Evolutionary conservation across 2,113 vertebrate species (phyloP), one percentile per base, ranked within the genome.

Genomic region (Caretta caretta): DNA sequence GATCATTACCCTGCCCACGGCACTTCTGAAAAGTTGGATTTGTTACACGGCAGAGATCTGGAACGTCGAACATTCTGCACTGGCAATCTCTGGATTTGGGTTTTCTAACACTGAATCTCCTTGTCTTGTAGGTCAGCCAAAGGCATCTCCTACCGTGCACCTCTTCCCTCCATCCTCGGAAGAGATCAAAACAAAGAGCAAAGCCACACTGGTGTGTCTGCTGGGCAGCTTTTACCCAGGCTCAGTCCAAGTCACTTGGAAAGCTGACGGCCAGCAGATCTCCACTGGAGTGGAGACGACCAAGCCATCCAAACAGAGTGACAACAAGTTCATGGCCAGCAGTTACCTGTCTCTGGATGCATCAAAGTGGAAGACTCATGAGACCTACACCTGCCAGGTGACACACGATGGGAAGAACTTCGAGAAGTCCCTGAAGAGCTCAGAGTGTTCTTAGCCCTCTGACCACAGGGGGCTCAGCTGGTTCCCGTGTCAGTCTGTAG

Each of bases 151-250:
- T 11, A 51, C 6, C 0, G 5, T 96, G 6, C 0, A 38, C 20
- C 2, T 97, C 53, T 97, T 95, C 49, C 76, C 88, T 0, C 96
- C 96, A 0, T 91, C 97, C 6, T 0, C 0, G 0, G 13, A 95
- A 0, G 80, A 97, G 86, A 0, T 96, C 1, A 0, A 20, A 0
- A 0, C 8, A 0, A 2, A 46, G 1, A 8, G 0, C 59, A 94
- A 22, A 42, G 96, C 93, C 95, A 97, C 97, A 19, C 4, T 98
- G 81, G 91, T 97, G 93, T 98, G 98, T 46, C 83, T 97, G 83
- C 0, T 96, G 0, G 29, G 1, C 25, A n/a, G 91, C 78, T 98
- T 96, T 95, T 92, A 94, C 89, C 98, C 98, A 0, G 0, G 87
- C 0, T 0, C 0, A 0, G 49, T 72, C 19, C 0, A 27, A 0